Evolutionary conservation across 2,888 invertebrate genomes (phyloP).

Genomic region (Pyralis farinalis): DNA sequence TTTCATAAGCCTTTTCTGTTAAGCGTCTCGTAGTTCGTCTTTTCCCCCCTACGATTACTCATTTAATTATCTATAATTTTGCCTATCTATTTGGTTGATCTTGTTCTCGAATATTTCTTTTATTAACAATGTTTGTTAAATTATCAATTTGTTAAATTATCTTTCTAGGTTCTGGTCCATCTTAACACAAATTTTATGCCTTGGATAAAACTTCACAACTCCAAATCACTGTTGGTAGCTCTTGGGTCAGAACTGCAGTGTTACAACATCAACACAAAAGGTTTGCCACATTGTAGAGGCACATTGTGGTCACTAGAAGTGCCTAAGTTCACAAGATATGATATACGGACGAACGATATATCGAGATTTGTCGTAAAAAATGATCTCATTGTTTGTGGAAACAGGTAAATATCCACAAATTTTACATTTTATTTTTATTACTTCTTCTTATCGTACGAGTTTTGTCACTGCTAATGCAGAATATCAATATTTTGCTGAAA

Average conservation of each 20-base stretch:
- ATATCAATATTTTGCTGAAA: no score
- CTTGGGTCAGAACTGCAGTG: conserved; percentile 53
- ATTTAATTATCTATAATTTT: no score
- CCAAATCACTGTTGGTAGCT: conserved; percentile 44
- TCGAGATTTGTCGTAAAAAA: conserved; percentile 60
- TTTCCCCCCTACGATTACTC: no score
- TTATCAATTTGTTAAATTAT: neutral
- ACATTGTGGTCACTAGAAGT: conserved; percentile 49
- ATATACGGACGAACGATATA: conserved; percentile 67
- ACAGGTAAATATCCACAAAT: conserved; percentile 43
- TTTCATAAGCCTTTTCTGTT: no score
- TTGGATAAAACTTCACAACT: conserved; percentile 51
- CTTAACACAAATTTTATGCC: conserved; percentile 63
- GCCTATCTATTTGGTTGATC: no score
- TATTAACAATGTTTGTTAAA: no score
- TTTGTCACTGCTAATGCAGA: no score
- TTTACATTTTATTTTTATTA: neutral
- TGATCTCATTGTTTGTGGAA: conserved; percentile 57
- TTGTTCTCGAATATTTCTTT: no score
- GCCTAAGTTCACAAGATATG: conserved; percentile 48
- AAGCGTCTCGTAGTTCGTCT: no score
- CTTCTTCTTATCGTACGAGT: no score
- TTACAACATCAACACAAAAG: conserved; percentile 40
- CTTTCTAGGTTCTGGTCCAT: conserved; percentile 47
- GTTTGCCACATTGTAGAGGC: conserved; percentile 33